Conservation (phyloP, 2,888 invertebrate genomes). For the Boloria selene region DNA sequence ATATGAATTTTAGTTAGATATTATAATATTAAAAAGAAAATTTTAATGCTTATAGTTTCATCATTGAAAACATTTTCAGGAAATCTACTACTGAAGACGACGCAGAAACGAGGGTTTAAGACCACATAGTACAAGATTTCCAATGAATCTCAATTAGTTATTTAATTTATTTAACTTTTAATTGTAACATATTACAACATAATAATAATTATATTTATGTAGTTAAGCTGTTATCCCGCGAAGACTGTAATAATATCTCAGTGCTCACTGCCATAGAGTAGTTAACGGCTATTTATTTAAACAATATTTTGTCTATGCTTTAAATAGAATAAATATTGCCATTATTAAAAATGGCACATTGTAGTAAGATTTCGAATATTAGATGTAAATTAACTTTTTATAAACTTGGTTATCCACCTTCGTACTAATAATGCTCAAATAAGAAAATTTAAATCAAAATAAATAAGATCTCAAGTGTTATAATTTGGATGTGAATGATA, state of each 20-base stretch:
- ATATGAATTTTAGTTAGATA: no score
- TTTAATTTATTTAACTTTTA: slow-evolving; percentile 56
- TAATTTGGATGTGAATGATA: neutral
- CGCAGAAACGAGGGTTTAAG: slow-evolving; percentile 76
- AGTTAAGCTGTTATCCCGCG: slow-evolving; percentile 49
- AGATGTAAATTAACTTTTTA: slow-evolving; percentile 18
- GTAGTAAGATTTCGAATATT: slow-evolving; percentile 17
- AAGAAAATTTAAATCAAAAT: slow-evolving; percentile 15
- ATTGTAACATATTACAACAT: slow-evolving; percentile 44
- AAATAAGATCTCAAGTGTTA: slow-evolving; percentile 29
- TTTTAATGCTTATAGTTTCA: no score
- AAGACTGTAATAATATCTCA: slow-evolving; percentile 72
- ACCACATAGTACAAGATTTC: slow-evolving; percentile 74
- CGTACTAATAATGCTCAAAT: slow-evolving; percentile 21
- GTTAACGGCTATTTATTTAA: slow-evolving; percentile 52
- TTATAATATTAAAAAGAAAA: no score
- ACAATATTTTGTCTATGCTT: slow-evolving; percentile 55
- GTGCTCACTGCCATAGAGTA: slow-evolving; percentile 77
- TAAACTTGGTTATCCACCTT: slow-evolving; percentile 23
- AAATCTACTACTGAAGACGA: slow-evolving; percentile 83
- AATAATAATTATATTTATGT: slow-evolving; percentile 11
- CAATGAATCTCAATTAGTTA: slow-evolving; percentile 79
- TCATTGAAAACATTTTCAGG: slow-evolving; percentile 53
- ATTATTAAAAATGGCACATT: slow-evolving; percentile 26
- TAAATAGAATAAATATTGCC: slow-evolving; percentile 50